These are phyloP conservation scores for Gadopsis marmoratus DNA, from an alignment of 2,797 vertebrate genomes.

Conservation along the genomic window DNA sequence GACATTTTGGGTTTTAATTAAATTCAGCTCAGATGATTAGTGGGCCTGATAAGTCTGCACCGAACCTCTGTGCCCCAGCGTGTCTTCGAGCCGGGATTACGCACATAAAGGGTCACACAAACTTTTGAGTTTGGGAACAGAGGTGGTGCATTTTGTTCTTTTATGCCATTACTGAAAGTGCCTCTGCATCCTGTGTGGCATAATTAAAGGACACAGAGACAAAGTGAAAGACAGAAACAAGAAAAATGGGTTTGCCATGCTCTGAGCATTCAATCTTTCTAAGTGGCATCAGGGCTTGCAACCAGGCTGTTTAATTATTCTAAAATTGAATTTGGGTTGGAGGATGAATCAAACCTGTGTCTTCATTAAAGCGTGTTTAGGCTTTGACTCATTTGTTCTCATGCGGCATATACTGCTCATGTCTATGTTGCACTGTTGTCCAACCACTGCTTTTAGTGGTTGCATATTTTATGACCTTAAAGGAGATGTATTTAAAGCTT, in stretches of 20 bases:
- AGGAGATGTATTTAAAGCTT: conserved; percentile 14
- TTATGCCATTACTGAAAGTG: conserved; percentile 60
- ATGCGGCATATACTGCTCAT: conserved; percentile 27
- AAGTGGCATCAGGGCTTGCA: conserved; percentile 56
- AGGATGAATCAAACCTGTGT: conserved; percentile 65
- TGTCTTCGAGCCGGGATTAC: conserved; percentile 44
- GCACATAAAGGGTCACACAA: conserved; percentile 41
- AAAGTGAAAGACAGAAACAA: conserved; percentile 40
- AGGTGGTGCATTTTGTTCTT: conserved; percentile 50
- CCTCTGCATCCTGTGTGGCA: conserved; percentile 27
- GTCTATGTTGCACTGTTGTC: conserved; percentile 10
- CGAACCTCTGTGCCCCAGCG: conserved; percentile 31
- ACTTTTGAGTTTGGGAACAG: conserved; percentile 34
- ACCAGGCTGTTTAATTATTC: conserved; percentile 74
- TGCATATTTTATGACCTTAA: conserved; percentile 30
- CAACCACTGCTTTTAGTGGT: conserved; percentile 27
- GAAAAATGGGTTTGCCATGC: conserved; percentile 41
- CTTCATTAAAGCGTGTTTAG: conserved; percentile 67
- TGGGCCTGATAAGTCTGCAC: conserved; percentile 53
- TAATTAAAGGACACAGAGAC: conserved; percentile 49
- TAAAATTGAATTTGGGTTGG: conserved; percentile 68
- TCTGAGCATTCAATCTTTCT: conserved; percentile 63
- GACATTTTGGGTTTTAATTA: conserved; percentile 77
- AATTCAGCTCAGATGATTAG: conserved; percentile 69
- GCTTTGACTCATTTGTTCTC: conserved; percentile 65